A percentile compares a stretch with the other conserved stretches of the same genome.
phyloP scores from a whole-genome alignment of 2,797 vertebrate species.

The Sebastes steindachneri region DNA sequence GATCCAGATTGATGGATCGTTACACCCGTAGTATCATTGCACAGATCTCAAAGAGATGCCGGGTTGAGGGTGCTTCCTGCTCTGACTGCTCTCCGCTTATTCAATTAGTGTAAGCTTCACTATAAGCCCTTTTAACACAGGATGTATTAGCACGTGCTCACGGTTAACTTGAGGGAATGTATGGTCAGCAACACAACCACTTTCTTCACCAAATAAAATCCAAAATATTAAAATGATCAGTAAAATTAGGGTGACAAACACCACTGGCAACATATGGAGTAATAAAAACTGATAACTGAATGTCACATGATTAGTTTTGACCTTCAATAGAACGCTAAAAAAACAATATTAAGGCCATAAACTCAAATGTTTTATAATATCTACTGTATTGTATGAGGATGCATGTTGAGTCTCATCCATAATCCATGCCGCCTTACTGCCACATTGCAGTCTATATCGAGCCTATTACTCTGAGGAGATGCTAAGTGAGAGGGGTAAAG shows the following conservation, averaged over 20 bases:
- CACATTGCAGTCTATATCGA: constrained; percentile 12
- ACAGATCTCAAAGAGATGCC: constrained; percentile 8
- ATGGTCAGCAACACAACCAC: not conserved
- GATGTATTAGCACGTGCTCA: constrained; percentile 13
- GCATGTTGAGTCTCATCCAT: constrained; percentile 22
- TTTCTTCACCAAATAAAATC: not conserved
- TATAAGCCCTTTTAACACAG: constrained; percentile 44
- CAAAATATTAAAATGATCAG: not conserved
- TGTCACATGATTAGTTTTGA: not conserved
- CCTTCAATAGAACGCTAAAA: not conserved
- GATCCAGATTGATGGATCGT: not conserved
- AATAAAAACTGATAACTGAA: not conserved
- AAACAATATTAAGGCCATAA: not conserved
- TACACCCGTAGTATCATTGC: not conserved
- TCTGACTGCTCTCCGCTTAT: constrained; percentile 46
- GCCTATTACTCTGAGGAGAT: not conserved
- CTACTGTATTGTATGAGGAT: not conserved
- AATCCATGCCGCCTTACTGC: constrained; percentile 30
- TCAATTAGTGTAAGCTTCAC: constrained; percentile 60
- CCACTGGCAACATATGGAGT: not conserved
- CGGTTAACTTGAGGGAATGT: not conserved
- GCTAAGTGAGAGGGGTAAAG: constrained; percentile 11
- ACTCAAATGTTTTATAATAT: not conserved
- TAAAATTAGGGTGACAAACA: not conserved
- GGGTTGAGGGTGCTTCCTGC: constrained; percentile 11